Evolutionary conservation across 2,113 vertebrate genomes (phyloP).

Genomic region (Quiscalus mexicanus): DNA sequence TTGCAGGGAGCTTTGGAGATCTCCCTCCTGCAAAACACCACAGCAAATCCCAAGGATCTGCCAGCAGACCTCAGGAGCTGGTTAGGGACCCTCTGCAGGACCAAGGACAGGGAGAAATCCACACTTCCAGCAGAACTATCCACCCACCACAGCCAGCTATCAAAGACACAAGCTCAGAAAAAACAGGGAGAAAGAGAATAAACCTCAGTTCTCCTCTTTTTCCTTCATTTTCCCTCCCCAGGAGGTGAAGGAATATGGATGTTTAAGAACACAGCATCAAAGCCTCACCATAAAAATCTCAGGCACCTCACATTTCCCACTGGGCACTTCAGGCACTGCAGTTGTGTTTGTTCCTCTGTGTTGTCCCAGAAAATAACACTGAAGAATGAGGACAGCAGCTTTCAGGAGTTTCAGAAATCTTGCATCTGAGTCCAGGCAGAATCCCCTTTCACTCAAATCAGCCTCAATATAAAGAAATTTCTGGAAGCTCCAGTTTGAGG

Average conservation of each 20-base stretch:
- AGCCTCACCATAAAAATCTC: neutral
- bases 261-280: neutral
- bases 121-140: neutral
- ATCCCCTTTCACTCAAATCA: neutral
- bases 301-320: neutral
- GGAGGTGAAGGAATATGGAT: neutral
- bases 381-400: neutral
- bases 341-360: neutral
- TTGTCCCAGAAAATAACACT: neutral
- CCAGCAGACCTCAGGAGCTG: neutral
- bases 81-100: neutral
- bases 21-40: neutral
- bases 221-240: neutral
- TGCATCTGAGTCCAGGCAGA: neutral
- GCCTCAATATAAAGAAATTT: neutral
- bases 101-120: conserved; percentile 39
- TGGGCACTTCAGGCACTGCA: neutral
- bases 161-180: neutral
- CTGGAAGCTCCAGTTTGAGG: neutral
- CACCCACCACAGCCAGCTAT: fast-evolving
- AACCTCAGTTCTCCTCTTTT: neutral
- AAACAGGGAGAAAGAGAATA: fast-evolving
- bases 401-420: neutral
- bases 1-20: neutral
- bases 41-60: neutral